Percentiles rank a stretch among this genome's conserved stretches.
Evolutionary conservation across 1,140 invertebrate genomes (phyloP).

Genomic region (Hycleus phaleratus): DNA sequence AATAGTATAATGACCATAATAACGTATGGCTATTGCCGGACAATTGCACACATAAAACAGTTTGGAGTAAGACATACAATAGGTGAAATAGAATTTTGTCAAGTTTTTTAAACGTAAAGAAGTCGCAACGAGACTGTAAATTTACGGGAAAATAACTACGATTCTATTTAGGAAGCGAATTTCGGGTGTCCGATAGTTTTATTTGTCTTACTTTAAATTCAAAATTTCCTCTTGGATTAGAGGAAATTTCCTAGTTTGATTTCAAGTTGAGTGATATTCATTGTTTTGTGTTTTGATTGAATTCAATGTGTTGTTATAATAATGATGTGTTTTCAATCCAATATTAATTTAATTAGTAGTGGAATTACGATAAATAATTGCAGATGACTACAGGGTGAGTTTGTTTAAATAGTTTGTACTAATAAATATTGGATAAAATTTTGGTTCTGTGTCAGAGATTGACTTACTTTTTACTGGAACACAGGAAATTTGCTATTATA

Average conservation of each 20-base stretch:
- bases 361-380: conserved; percentile 23
- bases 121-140: too few relatives aligned
- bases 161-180: too few relatives aligned
- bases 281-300: too few relatives aligned
- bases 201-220: too few relatives aligned
- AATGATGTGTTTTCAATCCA: conserved; percentile 26
- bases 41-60: conserved; percentile 31
- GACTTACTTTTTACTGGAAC: conserved; percentile 25
- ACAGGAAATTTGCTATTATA: conserved; percentile 29
- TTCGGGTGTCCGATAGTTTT: too few relatives aligned
- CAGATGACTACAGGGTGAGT: conserved; percentile 36
- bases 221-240: too few relatives aligned
- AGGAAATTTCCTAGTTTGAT: not conserved
- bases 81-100: conserved; percentile 20
- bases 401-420: not conserved
- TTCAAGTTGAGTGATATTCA: too few relatives aligned
- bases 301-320: conserved; percentile 25
- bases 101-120: too few relatives aligned
- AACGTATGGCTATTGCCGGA: conserved; percentile 34
- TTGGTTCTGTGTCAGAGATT: conserved; percentile 17
- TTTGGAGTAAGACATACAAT: conserved; percentile 28
- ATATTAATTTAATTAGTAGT: conserved; percentile 16
- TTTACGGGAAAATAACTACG: too few relatives aligned
- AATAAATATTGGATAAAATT: conserved; percentile 6
- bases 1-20: conserved; percentile 40